Evolutionary conservation across 2,888 invertebrate species (phyloP), one percentile per base, ranked within the genome.

Genomic region (Chelonus formosanus): DNA sequence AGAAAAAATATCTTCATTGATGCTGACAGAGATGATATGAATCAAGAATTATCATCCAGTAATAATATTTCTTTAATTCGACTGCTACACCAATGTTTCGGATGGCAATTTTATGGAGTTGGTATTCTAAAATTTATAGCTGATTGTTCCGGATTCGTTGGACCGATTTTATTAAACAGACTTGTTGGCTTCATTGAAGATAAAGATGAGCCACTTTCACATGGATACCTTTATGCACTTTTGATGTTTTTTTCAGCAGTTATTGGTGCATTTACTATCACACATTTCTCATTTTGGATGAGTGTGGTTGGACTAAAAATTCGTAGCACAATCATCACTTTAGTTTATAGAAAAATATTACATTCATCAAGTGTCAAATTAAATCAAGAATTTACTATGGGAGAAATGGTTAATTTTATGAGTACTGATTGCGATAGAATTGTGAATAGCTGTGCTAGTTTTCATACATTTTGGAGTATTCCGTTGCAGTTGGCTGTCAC

Each of bases 401-500:
- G 98, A 0, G 94, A 98, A 86, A 92, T 98, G 65, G 90, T 97
- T 2, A 98, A 98, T 85, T 94, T 96, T 75, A 96, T 98, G 94
- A 97, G 97, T 40, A 96, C 96, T 0, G 98, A 99, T 82, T 93
- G 94, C 0, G 97, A 98, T 82, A 89, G 98, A 73, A 94, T 98
- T 73, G 94, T 97, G 0, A 97, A 97, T 84, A 94, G 97, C 32
- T 97, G 96, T 84, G 92, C 95, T 3, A 97, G 96, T 85, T 97
- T 99, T 82, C 98, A 98, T 85, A 91, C 95, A 4, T 88, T 97
- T 73, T 98, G 98, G 98, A 97, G 97, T 84, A 92, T 98, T 79
- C 98, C 98, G 4, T 88, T 97, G 77, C 95, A 94, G 88, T 86
- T 96, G 62, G 86, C 88, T 44, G 91, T 95, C 50, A 93, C 95